Evolutionary conservation across 2,888 invertebrate genomes (phyloP).

Genomic region (Himalopsyche kuldschensis): DNA sequence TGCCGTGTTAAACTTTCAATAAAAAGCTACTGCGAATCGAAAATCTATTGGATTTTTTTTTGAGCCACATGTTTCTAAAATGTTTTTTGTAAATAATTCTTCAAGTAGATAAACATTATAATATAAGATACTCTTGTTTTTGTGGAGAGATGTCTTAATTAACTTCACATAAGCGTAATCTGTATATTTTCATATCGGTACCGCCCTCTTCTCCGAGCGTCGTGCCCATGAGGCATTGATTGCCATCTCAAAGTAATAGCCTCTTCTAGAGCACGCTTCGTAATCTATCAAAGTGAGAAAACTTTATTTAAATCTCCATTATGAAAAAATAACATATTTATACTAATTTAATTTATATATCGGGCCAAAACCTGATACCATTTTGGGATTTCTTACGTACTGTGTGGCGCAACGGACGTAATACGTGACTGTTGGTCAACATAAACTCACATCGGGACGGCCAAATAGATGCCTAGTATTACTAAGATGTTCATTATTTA

Average conservation of each 20-base stretch:
- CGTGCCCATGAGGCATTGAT: conserved; percentile 22
- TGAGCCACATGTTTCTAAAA: too few species aligned
- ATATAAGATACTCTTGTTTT: too few species aligned
- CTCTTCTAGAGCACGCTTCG: conserved; percentile 30
- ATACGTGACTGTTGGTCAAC: conserved; percentile 16
- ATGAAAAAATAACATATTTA: conserved; percentile 22
- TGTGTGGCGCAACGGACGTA: background rate
- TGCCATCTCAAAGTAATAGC: conserved; percentile 32
- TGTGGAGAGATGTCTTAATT: conserved; percentile 33
- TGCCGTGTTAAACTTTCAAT: too few species aligned
- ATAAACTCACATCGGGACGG: background rate
- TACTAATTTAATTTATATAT: conserved; percentile 34
- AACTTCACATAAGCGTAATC: conserved; percentile 23
- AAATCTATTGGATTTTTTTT: too few species aligned
- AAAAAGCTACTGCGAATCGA: too few species aligned
- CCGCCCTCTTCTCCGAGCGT: conserved; percentile 13
- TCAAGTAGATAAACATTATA: too few species aligned
- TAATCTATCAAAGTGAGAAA: conserved; percentile 30
- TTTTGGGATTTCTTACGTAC: conserved; percentile 14
- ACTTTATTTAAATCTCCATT: conserved; percentile 20
- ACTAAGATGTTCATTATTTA: too few species aligned
- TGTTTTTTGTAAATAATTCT: too few species aligned
- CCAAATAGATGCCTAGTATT: background rate
- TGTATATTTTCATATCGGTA: conserved; percentile 8
- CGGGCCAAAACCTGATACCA: conserved; percentile 23